These are phyloP conservation scores for Palythoa caribaeorum DNA, from an alignment of 92 coral and sea anemone species.

Conservation along the genomic window DNA sequence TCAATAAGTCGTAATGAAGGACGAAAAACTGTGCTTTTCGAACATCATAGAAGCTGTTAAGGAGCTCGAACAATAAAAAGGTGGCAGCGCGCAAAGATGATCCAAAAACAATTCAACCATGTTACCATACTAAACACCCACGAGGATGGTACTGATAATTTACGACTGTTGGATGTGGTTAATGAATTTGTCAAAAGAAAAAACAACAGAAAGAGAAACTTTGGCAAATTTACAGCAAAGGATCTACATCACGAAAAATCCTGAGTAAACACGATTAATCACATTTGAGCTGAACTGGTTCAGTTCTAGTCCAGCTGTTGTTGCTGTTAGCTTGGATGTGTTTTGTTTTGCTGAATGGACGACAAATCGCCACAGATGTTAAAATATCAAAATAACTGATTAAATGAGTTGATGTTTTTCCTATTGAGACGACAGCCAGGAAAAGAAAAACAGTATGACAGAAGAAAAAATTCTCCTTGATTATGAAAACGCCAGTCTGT, in stretches of 20 bases:
- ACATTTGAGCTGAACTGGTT: not conserved
- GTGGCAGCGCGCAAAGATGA: slow-evolving; percentile 70
- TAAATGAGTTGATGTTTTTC: not conserved
- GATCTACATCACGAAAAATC: not conserved
- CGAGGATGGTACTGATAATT: slow-evolving; percentile 55
- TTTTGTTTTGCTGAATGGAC: slow-evolving; percentile 20
- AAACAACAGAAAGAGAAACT: not conserved
- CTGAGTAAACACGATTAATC: not conserved
- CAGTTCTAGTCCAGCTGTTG: not conserved
- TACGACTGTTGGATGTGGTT: slow-evolving; percentile 20
- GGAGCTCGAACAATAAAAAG: slow-evolving; percentile 57
- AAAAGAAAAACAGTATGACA: too few relatives aligned
- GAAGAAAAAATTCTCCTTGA: too few relatives aligned
- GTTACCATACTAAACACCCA: slow-evolving; percentile 67
- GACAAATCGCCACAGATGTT: not conserved
- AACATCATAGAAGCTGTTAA: slow-evolving; percentile 41
- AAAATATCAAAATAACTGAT: not conserved
- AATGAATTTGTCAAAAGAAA: slow-evolving; percentile 6
- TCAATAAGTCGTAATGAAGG: slow-evolving; percentile 38
- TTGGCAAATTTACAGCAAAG: not conserved
- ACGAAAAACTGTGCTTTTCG: slow-evolving; percentile 46
- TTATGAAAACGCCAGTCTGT: too few relatives aligned
- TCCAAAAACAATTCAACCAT: slow-evolving; percentile 65
- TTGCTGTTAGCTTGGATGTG: slow-evolving; percentile 24
- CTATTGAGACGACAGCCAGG: too few relatives aligned